Conservation (phyloP, 2,797 vertebrate genomes). For the Cyclura pinguis region DNA sequence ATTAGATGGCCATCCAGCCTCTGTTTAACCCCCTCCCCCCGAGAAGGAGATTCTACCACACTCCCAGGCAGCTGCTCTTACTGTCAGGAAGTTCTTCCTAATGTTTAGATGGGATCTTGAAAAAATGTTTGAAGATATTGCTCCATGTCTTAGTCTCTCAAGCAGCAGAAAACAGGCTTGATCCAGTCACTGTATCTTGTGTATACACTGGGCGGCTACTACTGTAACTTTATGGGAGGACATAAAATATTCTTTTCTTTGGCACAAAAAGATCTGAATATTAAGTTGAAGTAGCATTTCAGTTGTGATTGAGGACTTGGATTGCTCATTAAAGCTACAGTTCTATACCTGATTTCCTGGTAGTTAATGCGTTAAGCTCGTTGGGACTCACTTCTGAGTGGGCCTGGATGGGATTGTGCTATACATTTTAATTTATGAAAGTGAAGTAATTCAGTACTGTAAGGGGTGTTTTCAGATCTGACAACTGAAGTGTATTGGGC, state of each 20-base stretch:
- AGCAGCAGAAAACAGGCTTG: too few relatives aligned
- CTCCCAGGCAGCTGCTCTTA: too few relatives aligned
- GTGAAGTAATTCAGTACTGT: background rate
- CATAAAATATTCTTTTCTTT: background rate
- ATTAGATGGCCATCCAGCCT: too few relatives aligned
- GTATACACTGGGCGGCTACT: too few relatives aligned
- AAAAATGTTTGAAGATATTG: too few relatives aligned
- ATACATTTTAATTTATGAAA: background rate
- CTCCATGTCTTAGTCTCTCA: too few relatives aligned
- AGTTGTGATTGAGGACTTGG: background rate
- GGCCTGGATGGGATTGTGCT: background rate
- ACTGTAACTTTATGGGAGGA: background rate
- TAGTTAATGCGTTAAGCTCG: background rate
- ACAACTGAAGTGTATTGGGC: background rate
- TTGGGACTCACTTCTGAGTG: background rate
- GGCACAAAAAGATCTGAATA: background rate
- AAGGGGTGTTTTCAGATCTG: background rate
- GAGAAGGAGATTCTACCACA: too few relatives aligned
- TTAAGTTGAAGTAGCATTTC: constrained; percentile 4
- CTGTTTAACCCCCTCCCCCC: too few relatives aligned
- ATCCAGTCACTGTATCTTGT: too few relatives aligned
- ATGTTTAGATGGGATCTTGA: too few relatives aligned
- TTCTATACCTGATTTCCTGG: background rate
- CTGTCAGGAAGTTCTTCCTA: too few relatives aligned
- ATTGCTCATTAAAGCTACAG: background rate